Percentiles rank a stretch among this genome's conserved stretches.
Evolutionary conservation across 2,113 vertebrate genomes (phyloP).

Genomic region (Ardeotis arabs): DNA sequence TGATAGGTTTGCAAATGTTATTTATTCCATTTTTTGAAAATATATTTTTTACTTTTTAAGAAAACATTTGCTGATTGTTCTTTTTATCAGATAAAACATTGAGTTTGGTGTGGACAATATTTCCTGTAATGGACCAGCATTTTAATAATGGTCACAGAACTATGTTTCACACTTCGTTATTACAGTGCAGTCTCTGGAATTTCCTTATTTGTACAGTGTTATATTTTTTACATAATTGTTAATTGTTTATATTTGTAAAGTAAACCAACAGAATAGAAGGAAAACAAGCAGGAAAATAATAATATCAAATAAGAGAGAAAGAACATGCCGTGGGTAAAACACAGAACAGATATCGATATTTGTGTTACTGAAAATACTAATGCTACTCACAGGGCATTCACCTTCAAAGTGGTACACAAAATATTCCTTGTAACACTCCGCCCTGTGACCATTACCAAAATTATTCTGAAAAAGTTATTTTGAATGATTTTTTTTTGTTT

Average conservation of each 20-base stretch:
- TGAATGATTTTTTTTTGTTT: not conserved
- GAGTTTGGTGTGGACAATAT: not conserved
- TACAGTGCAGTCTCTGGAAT: not conserved
- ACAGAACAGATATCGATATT: not conserved
- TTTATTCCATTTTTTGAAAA: not conserved
- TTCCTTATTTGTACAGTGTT: not conserved
- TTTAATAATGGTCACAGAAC: not conserved
- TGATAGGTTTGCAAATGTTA: not conserved
- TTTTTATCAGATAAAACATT: not conserved
- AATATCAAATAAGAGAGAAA: not conserved
- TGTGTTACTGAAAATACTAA: not conserved
- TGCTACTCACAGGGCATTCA: not conserved
- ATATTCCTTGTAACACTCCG: not conserved
- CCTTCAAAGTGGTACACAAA: not conserved
- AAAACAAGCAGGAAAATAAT: not conserved
- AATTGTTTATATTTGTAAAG: not conserved
- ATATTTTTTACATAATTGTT: rapidly evolving
- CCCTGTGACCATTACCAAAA: not conserved
- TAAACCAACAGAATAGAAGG: not conserved
- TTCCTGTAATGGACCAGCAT: not conserved
- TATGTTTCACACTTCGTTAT: not conserved
- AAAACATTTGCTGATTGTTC: not conserved
- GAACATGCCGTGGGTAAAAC: not conserved
- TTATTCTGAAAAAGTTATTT: not conserved
- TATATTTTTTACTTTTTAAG: not conserved